phyloP scores from a whole-genome alignment of 2,888 invertebrate species.

The Lypha dubia region DNA sequence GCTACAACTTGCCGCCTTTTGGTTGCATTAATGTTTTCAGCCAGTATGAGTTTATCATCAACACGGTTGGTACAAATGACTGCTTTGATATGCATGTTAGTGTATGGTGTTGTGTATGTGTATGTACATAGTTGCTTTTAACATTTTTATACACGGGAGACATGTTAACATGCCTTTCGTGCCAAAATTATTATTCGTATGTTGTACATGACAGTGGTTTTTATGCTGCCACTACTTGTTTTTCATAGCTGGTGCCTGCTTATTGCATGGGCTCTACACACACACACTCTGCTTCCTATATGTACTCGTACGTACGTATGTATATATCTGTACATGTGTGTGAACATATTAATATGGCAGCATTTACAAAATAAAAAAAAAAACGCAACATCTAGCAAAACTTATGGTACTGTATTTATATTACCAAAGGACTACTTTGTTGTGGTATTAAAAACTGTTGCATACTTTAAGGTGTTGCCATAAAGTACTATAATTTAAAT shows the following conservation, averaged over 20 bases:
- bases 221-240: constrained; percentile 62
- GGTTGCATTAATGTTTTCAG: constrained; percentile 60
- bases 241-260: constrained; percentile 36
- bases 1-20: constrained; percentile 70
- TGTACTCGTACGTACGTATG: background rate
- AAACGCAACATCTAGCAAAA: constrained; percentile 21
- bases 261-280: constrained; percentile 12
- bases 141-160: constrained; percentile 77
- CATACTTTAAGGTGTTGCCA: constrained; percentile 76
- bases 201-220: constrained; percentile 76
- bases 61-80: constrained; percentile 60
- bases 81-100: constrained; percentile 42
- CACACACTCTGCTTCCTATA: background rate
- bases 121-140: constrained; percentile 45
- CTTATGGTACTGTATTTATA: constrained; percentile 66
- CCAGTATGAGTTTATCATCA: constrained; percentile 58
- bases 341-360: constrained; percentile 19
- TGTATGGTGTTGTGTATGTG: constrained; percentile 17
- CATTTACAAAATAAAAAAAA: too few species aligned
- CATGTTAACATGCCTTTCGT: constrained; percentile 83
- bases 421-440: constrained; percentile 73
- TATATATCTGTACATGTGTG: background rate
- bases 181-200: constrained; percentile 82
- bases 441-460: constrained; percentile 74
- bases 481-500: constrained; percentile 74